phyloP scores from a whole-genome alignment of 2,113 vertebrate species.

The Poeciliopsis turrubarensis region DNA sequence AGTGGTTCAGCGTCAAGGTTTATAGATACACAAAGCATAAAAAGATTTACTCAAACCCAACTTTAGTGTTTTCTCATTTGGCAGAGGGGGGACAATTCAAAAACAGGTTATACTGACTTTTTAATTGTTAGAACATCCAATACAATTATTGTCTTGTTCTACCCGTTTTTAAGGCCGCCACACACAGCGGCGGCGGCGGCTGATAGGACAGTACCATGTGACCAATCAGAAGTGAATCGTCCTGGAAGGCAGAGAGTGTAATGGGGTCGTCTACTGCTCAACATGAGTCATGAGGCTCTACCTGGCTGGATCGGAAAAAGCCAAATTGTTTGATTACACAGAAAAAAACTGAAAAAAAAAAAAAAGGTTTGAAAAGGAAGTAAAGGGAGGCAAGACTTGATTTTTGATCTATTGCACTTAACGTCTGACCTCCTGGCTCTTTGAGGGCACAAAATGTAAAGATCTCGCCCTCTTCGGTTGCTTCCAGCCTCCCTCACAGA shows the following conservation, averaged over 20 bases:
- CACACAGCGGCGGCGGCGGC: slow-evolving; percentile 49
- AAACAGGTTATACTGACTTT: slow-evolving; percentile 78
- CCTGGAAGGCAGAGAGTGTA: slow-evolving; percentile 83
- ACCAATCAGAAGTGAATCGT: slow-evolving; percentile 79
- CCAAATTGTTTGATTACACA: slow-evolving; percentile 53
- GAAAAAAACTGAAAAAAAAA: background rate
- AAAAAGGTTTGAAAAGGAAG: slow-evolving; percentile 52
- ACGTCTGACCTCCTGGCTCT: slow-evolving; percentile 72
- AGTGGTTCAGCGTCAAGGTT: slow-evolving; percentile 66
- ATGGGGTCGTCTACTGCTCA: slow-evolving; percentile 81
- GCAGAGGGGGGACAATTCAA: slow-evolving; percentile 64
- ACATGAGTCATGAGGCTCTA: slow-evolving; percentile 64
- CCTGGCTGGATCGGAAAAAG: slow-evolving; percentile 68
- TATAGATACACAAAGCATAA: slow-evolving; percentile 71
- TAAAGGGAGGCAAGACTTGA: slow-evolving; percentile 55
- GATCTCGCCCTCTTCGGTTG: slow-evolving; percentile 49
- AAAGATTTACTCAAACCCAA: slow-evolving; percentile 76
- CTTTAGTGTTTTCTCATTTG: slow-evolving; percentile 69
- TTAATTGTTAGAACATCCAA: slow-evolving; percentile 82
- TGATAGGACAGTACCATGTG: slow-evolving; percentile 83
- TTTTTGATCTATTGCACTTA: slow-evolving; percentile 74
- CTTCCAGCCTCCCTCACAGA: slow-evolving; percentile 70
- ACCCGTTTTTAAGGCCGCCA: slow-evolving; percentile 80
- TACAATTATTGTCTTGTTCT: slow-evolving; percentile 83
- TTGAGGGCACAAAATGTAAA: slow-evolving; percentile 55